Percentiles rank a stretch among this genome's conserved stretches.
Conservation (phyloP, 2,113 vertebrate genomes). For the Piprites chloris region DNA sequence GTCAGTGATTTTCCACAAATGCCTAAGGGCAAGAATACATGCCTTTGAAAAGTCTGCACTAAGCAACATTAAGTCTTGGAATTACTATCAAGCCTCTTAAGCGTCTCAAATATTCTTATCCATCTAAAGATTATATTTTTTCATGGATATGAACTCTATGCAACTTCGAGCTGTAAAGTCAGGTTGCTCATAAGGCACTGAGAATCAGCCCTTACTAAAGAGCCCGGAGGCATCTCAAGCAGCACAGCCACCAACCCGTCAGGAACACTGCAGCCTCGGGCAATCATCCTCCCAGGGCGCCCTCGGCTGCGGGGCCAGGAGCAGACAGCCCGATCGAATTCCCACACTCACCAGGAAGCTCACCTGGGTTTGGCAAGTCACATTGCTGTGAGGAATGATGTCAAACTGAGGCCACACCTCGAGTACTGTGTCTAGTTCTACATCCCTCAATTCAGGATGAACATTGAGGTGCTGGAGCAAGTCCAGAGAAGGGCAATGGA, state of each 20-base stretch:
- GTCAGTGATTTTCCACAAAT: not conserved
- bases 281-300: not conserved
- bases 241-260: accelerated
- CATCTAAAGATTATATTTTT: not conserved
- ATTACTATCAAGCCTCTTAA: not conserved
- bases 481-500: not conserved
- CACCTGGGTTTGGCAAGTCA: accelerated
- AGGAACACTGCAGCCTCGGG: accelerated
- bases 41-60: not conserved
- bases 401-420: not conserved
- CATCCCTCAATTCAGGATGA: too few relatives aligned
- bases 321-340: accelerated
- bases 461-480: not conserved
- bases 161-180: not conserved
- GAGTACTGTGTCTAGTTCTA: too few relatives aligned
- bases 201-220: not conserved
- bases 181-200: not conserved
- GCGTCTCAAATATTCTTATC: not conserved
- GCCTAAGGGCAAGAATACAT: not conserved
- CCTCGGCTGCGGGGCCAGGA: accelerated
- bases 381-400: not conserved
- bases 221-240: not conserved
- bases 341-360: not conserved
- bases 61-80: not conserved
- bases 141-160: accelerated